Percentiles rank a stretch among this genome's conserved stretches.
phyloP scores from a whole-genome alignment of 2,113 vertebrate genomes.

The Brachypteracias leptosomus region DNA sequence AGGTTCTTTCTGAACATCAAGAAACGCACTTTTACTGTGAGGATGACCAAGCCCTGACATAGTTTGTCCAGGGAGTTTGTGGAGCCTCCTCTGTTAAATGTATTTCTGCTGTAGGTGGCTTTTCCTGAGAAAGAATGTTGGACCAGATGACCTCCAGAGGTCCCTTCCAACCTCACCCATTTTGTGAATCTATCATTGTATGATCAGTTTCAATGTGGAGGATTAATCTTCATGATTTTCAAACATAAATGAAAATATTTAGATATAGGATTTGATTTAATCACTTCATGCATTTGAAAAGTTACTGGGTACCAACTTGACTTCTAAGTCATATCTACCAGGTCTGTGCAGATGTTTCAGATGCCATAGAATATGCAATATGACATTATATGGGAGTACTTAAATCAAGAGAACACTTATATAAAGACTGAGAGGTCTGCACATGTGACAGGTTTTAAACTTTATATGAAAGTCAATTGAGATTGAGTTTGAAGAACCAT shows the following conservation, averaged over 20 bases:
- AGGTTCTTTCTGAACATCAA: neutral
- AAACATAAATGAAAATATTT: neutral
- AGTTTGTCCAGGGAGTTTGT: neutral
- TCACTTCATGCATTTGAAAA: neutral
- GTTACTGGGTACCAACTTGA: neutral
- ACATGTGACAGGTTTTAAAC: neutral
- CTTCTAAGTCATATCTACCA: neutral
- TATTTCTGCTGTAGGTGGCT: neutral
- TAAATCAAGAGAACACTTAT: neutral
- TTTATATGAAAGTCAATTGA: neutral
- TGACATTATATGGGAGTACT: neutral
- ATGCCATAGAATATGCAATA: neutral
- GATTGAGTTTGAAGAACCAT: neutral
- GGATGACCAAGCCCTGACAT: rapidly evolving
- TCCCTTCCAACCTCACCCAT: neutral
- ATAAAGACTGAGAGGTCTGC: neutral
- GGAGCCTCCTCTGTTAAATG: too few species aligned
- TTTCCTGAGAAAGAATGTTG: neutral
- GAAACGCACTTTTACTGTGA: neutral
- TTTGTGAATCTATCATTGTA: neutral
- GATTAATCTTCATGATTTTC: neutral
- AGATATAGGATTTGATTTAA: neutral
- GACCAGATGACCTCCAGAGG: neutral
- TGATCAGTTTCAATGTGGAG: neutral
- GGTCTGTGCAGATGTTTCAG: neutral